Base-by-base conservation (phyloP, 2,113 vertebrate species). In the Triplophysa tibetana region DNA sequence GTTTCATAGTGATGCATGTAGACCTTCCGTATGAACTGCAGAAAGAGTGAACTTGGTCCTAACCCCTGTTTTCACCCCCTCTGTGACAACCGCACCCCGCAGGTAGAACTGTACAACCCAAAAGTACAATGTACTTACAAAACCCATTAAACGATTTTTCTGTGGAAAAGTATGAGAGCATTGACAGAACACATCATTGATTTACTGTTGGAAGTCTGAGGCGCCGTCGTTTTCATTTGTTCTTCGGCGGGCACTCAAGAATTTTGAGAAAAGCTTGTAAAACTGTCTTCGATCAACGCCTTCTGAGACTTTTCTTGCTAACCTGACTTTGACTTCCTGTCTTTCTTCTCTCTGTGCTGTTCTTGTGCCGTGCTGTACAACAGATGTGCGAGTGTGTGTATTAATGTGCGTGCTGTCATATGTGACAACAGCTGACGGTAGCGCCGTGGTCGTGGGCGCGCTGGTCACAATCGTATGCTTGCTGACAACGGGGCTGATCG, bases 401-500 rank as follows among this genome's bases (percentile, higher is more conserved):
- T 93, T 92, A 91, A 92, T 90, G 91, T 91, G 91, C 81, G 87
- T 89, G 87, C 6, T 89, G 87, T 90, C 90, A 5, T 89, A 91
- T 90, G 81, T 92, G 90, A 90, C 86, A 81, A 75, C 94, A 95
- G 77, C 94, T 96, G 97, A 93, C 82, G 89, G 89, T 12, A 89
- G 88, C 63, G 93, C 86, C 45, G 67, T 97, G 84, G 92, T 93
- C 0, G 61, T 92, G 41, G 96, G 94, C 11, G 81, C 95, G 52
- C 70, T 98, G 89, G 91, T 95, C 75, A 93, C 94, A n/a, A 33
- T 93, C 14, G 89, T 97, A 79, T 93, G 91, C 43, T 89, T 97
- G 29, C 84, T 94, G 33, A 89, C 89, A 0, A 95, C 92, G 13
- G 94, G 92, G 1, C 86, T 93, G 48, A 79, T 93, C 78, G 73